Percentiles rank a stretch among this genome's conserved stretches.
These are phyloP conservation scores for Apogon hyalosoma DNA, from an alignment of 2,797 vertebrate genomes.

Conservation along the genomic window DNA sequence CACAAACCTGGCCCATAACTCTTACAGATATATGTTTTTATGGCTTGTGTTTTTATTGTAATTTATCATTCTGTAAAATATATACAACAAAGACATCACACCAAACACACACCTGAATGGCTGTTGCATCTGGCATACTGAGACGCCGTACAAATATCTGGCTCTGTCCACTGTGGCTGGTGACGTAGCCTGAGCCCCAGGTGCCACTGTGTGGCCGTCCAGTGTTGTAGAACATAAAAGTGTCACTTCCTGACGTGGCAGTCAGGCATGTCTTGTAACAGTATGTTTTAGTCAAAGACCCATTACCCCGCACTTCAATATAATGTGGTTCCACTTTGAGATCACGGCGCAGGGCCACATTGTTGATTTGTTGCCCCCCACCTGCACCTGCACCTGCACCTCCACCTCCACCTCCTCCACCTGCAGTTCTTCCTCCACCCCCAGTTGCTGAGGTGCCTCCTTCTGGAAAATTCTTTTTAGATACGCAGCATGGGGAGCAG, in stretches of 20 bases:
- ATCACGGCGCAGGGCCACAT: constrained; percentile 89
- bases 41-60: constrained; percentile 11
- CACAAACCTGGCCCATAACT: constrained; percentile 34
- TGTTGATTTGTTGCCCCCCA: constrained; percentile 85
- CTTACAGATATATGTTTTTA: constrained; percentile 11
- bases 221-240: constrained; percentile 99
- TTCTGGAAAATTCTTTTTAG: constrained; percentile 85
- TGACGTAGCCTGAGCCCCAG: constrained; percentile 91
- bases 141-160: constrained; percentile 85
- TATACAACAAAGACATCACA: constrained; percentile 30
- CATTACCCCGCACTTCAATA: constrained; percentile 95
- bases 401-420: constrained; percentile 52
- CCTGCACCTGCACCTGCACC: constrained; percentile 29
- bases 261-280: constrained; percentile 98
- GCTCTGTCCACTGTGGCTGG: constrained; percentile 93
- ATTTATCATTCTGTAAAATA: constrained; percentile 31
- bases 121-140: constrained; percentile 86
- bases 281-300: constrained; percentile 96
- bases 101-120: constrained; percentile 84
- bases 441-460: constrained; percentile 59
- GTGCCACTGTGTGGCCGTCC: constrained; percentile 91
- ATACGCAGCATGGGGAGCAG: constrained; percentile 88
- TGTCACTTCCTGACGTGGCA: constrained; percentile 95
- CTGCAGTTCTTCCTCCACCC: constrained; percentile 60
- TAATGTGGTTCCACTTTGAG: constrained; percentile 96